Percentiles rank a stretch among this genome's conserved stretches.
Evolutionary conservation across 2,888 invertebrate genomes (phyloP).

Genomic region (Unio delphinus): DNA sequence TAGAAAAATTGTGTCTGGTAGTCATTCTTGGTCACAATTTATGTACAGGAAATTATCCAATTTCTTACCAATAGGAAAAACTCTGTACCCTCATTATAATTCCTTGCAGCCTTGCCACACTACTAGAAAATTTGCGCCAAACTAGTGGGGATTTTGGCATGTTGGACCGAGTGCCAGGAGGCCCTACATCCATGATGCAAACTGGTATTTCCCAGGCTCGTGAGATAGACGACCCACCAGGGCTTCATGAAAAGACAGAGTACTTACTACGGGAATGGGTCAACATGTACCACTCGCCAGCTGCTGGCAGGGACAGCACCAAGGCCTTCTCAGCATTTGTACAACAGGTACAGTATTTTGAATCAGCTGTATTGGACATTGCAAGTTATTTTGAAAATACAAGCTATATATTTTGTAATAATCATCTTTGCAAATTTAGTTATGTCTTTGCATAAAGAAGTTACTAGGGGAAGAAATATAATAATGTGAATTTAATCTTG

Average conservation of each 20-base stretch:
- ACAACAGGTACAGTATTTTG: conserved; percentile 76
- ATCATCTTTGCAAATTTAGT: too few relatives aligned
- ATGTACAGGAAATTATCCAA: background rate
- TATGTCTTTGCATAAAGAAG: too few relatives aligned
- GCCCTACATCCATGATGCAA: conserved; percentile 83
- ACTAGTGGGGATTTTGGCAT: conserved; percentile 22
- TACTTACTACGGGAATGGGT: conserved; percentile 96
- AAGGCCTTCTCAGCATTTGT: conserved; percentile 96
- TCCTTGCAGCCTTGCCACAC: conserved; percentile 76
- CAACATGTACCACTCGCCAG: conserved; percentile 81
- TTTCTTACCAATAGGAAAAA: too few relatives aligned
- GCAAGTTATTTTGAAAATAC: too few relatives aligned
- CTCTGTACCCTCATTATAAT: background rate
- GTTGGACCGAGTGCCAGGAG: conserved; percentile 82
- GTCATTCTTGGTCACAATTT: background rate
- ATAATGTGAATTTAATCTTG: background rate
- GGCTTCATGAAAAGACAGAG: conserved; percentile 95
- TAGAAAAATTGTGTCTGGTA: background rate
- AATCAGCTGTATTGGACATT: too few relatives aligned
- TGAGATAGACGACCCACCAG: conserved; percentile 94
- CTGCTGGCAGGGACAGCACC: conserved; percentile 75
- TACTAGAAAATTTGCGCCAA: conserved; percentile 86
- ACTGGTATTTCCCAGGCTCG: conserved; percentile 90
- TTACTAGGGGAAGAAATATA: too few relatives aligned
- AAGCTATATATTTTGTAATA: too few relatives aligned